Evolutionary conservation across 2,888 invertebrate genomes (phyloP), one percentile per base, ranked within the genome.

Genomic region (Machimus atricapillus): DNA sequence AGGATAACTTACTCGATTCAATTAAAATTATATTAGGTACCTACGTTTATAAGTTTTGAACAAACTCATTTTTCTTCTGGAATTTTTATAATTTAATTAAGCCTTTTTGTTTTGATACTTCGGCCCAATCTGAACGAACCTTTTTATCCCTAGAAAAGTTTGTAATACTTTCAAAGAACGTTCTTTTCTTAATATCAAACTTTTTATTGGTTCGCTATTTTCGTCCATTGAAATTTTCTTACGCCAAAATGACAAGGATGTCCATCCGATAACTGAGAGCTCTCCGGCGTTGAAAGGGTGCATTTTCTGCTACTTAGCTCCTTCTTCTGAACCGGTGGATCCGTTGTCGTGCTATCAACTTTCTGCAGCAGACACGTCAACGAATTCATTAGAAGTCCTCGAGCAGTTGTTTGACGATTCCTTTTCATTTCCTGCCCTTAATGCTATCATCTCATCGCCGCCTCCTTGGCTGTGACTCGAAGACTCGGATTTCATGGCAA

Each of bases 321-420:
- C 12, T 66, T 66, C 27, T 66, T 66, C 66, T 19, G 9, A 66
- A 27, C 27, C 27, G n/a, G 9, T 77, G 77, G 37, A 19, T 77
- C 37, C n/a, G 37, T 37, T 27, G 66, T 66, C 19, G 27, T 66
- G 27, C 56, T 66, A 66, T 83, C 66, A 83, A 66, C 46, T 66
- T 31, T 46, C 58, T 79, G 77, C 79, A 58, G 40, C 40, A 86
- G 86, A 43, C 66, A 86, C 37, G 66, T 83, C 58, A 73, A 76
- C 82, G 79, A 82, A 87, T 23, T 87, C 87, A 82, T 82, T 82
- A 87, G 74, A 74, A 73, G 74, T 82, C 76, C 82, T 76, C 76
- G 74, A 81, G 34, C 74, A 82, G 52, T 87, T 87, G 82, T 87
- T 87, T 87, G 87, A 82, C 82, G 87, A 87, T 87, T 86, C 56